phyloP scores from a whole-genome alignment of 1,140 invertebrate species.

The Drosophila malerkotliana region DNA sequence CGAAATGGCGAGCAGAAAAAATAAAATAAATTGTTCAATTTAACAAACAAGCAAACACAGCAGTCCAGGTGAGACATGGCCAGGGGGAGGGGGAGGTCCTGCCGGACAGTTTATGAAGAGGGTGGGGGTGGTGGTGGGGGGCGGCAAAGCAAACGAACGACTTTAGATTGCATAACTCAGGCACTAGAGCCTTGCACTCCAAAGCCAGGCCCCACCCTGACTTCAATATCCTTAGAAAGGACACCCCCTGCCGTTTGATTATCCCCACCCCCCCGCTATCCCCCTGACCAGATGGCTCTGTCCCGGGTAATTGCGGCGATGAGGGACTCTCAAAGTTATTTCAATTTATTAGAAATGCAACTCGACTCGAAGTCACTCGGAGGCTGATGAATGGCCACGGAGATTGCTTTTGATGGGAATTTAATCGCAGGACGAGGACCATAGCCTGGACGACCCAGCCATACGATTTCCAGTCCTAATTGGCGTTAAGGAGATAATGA shows the following conservation, averaged over 20 bases:
- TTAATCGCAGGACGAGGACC: constrained; percentile 4
- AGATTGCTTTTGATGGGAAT: constrained; percentile 16
- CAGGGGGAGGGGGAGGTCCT: neutral
- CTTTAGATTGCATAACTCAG: constrained; percentile 38
- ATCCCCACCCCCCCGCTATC: neutral
- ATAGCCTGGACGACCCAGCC: too few relatives aligned
- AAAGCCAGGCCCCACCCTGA: neutral
- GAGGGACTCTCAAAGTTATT: constrained; percentile 20
- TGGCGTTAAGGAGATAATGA: constrained; percentile 7
- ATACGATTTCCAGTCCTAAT: neutral
- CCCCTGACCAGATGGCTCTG: constrained; percentile 15
- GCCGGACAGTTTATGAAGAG: constrained; percentile 14
- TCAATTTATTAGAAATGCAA: constrained; percentile 32
- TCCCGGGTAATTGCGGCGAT: constrained; percentile 32
- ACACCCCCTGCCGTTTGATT: too few relatives aligned
- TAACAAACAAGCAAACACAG: constrained; percentile 48
- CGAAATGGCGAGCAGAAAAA: constrained; percentile 37
- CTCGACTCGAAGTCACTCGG: constrained; percentile 15
- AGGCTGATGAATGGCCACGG: constrained; percentile 18
- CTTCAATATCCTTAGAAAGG: neutral
- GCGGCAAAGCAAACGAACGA: constrained; percentile 20
- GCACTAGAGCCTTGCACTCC: neutral
- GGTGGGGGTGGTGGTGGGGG: neutral
- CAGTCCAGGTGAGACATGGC: constrained; percentile 20
- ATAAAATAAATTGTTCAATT: constrained; percentile 61